Conservation (phyloP, 2,888 invertebrate genomes). For the Mythimna lalbum region DNA sequence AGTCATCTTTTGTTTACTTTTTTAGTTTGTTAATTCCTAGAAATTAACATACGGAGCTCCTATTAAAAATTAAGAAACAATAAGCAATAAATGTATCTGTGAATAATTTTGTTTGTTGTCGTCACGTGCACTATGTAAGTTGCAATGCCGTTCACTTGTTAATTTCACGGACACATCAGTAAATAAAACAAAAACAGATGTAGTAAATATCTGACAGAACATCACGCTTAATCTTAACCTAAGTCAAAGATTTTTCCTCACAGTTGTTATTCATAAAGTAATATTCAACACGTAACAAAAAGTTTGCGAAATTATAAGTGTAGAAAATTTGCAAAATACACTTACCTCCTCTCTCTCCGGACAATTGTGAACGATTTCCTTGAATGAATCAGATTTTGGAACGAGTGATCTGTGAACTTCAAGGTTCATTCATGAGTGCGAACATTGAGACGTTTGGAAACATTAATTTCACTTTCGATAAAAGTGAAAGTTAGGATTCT, state of each 20-base stretch:
- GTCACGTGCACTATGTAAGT: conserved; percentile 69
- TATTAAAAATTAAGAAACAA: not conserved
- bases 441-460: conserved; percentile 47
- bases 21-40: not conserved
- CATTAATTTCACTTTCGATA: not conserved
- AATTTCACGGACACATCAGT: conserved; percentile 69
- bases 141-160: conserved; percentile 61
- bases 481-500: not conserved
- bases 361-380: conserved; percentile 60
- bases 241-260: not conserved
- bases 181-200: conserved; percentile 73
- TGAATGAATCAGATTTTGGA: conserved; percentile 63
- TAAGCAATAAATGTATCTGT: not conserved
- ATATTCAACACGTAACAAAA: conserved; percentile 9
- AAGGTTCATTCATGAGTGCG: conserved; percentile 46
- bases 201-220: conserved; percentile 34
- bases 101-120: conserved; percentile 69
- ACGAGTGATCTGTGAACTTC: conserved; percentile 28
- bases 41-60: not conserved
- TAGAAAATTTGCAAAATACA: conserved; percentile 64
- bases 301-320: conserved; percentile 14
- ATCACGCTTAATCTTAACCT: not conserved
- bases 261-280: not conserved
- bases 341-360: conserved; percentile 71
- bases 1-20: conserved; percentile 8